phyloP scores from a whole-genome alignment of 2,797 vertebrate genomes.

The Todus mexicanus region DNA sequence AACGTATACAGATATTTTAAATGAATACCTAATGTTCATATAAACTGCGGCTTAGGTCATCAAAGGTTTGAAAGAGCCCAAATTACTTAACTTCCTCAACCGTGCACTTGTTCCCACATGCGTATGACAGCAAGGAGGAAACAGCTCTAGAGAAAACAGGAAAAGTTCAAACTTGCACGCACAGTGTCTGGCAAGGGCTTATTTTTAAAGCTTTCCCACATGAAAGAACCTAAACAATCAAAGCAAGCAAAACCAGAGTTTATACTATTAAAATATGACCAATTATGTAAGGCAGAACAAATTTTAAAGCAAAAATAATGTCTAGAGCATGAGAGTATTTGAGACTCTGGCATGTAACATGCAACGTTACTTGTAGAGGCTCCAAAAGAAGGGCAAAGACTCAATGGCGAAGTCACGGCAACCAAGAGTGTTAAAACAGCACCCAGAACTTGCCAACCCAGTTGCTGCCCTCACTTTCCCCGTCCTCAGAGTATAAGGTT shows the following conservation, averaged over 20 bases:
- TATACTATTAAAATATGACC: not conserved
- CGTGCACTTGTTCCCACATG: not conserved
- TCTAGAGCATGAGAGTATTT: not conserved
- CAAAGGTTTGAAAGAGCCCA: not conserved
- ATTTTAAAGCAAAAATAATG: not conserved
- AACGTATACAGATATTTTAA: not conserved
- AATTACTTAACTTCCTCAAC: conserved; percentile 23
- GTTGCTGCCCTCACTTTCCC: not conserved
- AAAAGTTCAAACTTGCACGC: conserved; percentile 31
- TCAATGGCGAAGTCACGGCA: not conserved
- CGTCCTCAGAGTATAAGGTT: not conserved
- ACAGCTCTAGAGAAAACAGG: conserved; percentile 38
- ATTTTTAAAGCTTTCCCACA: conserved; percentile 36
- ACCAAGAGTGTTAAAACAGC: not conserved
- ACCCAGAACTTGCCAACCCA: not conserved
- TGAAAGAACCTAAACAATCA: conserved; percentile 9
- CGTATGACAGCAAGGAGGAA: conserved; percentile 7
- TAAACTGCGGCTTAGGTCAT: conserved; percentile 8
- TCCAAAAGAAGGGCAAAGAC: not conserved
- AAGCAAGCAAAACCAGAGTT: conserved; percentile 18
- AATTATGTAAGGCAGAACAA: not conserved
- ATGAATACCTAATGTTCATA: not conserved
- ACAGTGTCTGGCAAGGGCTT: not conserved
- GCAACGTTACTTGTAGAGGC: rapidly evolving
- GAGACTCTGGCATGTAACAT: not conserved